phyloP scores from a whole-genome alignment of 2,113 vertebrate genomes.

The Daubentonia madagascariensis region DNA sequence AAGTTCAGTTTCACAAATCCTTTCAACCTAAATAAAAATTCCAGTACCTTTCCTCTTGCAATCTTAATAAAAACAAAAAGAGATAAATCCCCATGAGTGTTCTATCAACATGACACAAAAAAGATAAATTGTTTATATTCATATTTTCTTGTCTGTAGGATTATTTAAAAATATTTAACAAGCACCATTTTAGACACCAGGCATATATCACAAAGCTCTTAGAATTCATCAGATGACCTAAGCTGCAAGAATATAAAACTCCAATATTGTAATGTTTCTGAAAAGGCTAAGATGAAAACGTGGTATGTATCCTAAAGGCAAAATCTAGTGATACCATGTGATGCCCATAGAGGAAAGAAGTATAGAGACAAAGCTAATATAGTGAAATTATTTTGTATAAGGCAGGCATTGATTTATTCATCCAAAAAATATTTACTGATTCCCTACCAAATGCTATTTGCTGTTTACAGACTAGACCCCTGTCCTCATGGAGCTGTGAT shows the following conservation, averaged over 20 bases:
- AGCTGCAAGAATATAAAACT: background rate
- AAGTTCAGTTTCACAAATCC: background rate
- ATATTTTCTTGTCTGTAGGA: background rate
- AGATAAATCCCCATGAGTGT: background rate
- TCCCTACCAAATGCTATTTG: background rate
- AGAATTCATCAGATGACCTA: background rate
- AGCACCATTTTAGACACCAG: background rate
- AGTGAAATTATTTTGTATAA: background rate
- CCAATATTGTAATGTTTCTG: background rate
- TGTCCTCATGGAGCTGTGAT: background rate
- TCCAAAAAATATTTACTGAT: background rate
- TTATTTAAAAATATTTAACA: background rate
- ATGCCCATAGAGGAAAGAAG: background rate
- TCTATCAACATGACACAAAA: background rate
- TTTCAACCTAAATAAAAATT: constrained; percentile 14
- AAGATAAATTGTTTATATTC: background rate
- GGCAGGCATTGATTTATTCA: background rate
- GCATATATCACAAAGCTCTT: background rate
- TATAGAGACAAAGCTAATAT: background rate
- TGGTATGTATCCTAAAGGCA: background rate
- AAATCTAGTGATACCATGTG: background rate
- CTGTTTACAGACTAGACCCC: background rate
- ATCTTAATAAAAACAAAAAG: constrained; percentile 11
- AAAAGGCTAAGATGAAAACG: background rate
- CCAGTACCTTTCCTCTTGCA: background rate